These are phyloP conservation scores for Neolamprologus caudopunctatus DNA, from an alignment of 2,113 vertebrate genomes.

Conservation along the genomic window DNA sequence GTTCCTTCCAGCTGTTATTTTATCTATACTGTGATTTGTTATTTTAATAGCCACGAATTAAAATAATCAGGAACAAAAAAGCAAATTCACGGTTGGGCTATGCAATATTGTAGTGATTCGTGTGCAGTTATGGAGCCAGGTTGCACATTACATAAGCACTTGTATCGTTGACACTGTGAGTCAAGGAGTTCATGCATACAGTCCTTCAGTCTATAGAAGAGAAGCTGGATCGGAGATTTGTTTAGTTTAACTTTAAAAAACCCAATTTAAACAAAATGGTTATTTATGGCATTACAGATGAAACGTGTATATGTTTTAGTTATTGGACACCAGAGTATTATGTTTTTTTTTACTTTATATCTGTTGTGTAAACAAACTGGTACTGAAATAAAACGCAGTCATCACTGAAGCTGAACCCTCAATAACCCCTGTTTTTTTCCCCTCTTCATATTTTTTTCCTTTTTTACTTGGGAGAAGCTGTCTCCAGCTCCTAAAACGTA, in stretches of 20 bases:
- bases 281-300: neutral
- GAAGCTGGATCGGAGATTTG: neutral
- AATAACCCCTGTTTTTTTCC: constrained; percentile 25
- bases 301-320: constrained; percentile 6
- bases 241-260: neutral
- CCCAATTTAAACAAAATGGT: constrained; percentile 11
- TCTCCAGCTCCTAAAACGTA: constrained; percentile 33
- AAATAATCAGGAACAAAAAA: neutral
- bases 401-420: constrained; percentile 36
- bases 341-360: neutral
- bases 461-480: constrained; percentile 10
- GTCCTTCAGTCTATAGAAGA: neutral
- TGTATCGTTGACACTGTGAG: neutral
- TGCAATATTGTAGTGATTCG: neutral
- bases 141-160: neutral
- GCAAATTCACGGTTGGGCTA: neutral
- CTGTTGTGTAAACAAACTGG: constrained; percentile 23
- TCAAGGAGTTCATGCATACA: neutral
- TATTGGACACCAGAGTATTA: neutral
- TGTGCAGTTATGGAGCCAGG: neutral
- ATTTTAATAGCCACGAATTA: neutral
- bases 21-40: neutral
- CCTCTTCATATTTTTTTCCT: neutral
- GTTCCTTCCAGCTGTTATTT: neutral
- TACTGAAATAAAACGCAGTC: constrained; percentile 8